A percentile compares a stretch with the other conserved stretches of the same genome.
Conservation (phyloP, 2,797 vertebrate species). For the Loris lydekkerianus region DNA sequence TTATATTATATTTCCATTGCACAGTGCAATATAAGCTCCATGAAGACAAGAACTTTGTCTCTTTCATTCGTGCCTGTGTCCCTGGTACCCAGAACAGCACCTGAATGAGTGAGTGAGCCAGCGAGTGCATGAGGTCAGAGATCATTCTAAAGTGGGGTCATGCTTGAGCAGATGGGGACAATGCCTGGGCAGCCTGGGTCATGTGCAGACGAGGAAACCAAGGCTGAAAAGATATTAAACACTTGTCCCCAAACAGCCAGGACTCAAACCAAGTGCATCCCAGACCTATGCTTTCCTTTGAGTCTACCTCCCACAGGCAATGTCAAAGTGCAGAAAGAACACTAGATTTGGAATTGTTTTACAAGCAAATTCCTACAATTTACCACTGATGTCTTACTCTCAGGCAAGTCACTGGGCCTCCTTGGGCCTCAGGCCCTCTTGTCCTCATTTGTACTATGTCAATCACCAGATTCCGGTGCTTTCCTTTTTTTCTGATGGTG, state of each 20-base stretch:
- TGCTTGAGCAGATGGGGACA: background rate
- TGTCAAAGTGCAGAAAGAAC: background rate
- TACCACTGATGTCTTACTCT: background rate
- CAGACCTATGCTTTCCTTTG: background rate
- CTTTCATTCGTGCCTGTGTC: accelerated
- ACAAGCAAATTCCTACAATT: background rate
- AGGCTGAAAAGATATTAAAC: background rate
- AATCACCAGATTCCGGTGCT: background rate
- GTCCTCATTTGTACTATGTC: background rate
- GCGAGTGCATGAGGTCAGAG: background rate
- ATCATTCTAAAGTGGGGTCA: background rate
- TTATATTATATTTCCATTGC: accelerated
- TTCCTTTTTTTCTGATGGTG: background rate
- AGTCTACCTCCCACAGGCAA: background rate
- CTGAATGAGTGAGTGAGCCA: background rate
- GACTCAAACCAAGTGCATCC: background rate
- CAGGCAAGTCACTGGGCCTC: background rate
- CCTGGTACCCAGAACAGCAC: background rate
- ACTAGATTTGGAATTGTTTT: background rate
- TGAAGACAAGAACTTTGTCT: too few species aligned
- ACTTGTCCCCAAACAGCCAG: background rate
- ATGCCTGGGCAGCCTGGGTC: background rate
- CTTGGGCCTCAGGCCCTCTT: background rate
- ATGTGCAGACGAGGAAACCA: background rate
- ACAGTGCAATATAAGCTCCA: background rate